Conservation (phyloP, 2,888 invertebrate genomes). For the Acrobasis consociella region DNA sequence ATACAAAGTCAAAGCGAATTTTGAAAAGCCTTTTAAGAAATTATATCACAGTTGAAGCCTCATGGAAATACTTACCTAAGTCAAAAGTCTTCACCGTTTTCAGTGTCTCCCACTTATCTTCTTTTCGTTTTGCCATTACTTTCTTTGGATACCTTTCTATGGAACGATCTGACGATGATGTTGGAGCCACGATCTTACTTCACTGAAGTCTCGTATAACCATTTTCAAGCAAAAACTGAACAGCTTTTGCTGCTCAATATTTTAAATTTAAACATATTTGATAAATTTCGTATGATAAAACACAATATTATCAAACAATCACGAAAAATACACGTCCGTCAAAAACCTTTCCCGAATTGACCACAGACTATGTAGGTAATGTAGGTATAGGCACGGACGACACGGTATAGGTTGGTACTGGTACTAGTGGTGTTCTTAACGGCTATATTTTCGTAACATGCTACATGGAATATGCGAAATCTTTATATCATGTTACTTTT, state of each 20-base stretch:
- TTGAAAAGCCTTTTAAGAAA: neutral
- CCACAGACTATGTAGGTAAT: neutral
- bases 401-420: no score
- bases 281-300: slow-evolving; percentile 10
- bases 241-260: slow-evolving; percentile 29
- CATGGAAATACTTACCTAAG: slow-evolving; percentile 53
- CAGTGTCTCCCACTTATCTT: slow-evolving; percentile 71
- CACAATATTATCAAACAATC: neutral
- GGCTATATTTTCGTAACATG: no score
- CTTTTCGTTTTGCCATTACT: slow-evolving; percentile 59
- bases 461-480: no score
- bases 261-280: neutral
- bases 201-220: slow-evolving; percentile 50
- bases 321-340: slow-evolving; percentile 10
- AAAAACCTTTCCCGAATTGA: neutral
- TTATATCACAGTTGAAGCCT: neutral
- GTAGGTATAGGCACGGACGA: no score
- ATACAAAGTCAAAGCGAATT: neutral
- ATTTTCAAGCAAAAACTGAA: slow-evolving; percentile 49
- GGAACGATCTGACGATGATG: slow-evolving; percentile 36
- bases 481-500: no score
- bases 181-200: slow-evolving; percentile 60
- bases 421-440: no score
- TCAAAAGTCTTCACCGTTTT: slow-evolving; percentile 75
- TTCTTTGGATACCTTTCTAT: slow-evolving; percentile 29